These are phyloP conservation scores for Odontocerum albicorne DNA, from an alignment of 2,888 invertebrate genomes.

Conservation along the genomic window DNA sequence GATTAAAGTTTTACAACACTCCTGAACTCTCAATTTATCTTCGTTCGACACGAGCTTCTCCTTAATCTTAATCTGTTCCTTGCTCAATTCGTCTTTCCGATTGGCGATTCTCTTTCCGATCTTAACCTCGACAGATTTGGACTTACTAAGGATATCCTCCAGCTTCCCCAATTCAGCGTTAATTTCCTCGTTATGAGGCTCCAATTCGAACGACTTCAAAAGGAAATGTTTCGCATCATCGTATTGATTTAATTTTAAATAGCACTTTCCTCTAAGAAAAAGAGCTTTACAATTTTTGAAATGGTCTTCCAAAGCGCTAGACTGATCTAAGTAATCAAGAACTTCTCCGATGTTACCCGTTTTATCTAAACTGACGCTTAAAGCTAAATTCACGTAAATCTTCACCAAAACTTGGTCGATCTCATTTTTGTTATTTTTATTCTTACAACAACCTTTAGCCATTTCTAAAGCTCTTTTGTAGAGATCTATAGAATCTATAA, in stretches of 20 bases:
- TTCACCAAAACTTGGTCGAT: conserved; percentile 8
- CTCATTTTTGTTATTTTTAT: neutral
- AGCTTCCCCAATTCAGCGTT: conserved; percentile 10
- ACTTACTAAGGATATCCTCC: conserved; percentile 4
- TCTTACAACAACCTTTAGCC: neutral
- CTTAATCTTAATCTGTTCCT: neutral
- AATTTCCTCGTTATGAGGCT: conserved; percentile 18
- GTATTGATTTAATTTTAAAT: conserved; percentile 6
- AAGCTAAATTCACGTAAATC: conserved; percentile 15
- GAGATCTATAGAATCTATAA: neutral
- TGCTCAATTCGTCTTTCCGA: neutral
- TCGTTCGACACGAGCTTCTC: conserved; percentile 4
- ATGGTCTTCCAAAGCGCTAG: conserved; percentile 10
- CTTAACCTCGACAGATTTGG: neutral
- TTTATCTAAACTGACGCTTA: conserved; percentile 8
- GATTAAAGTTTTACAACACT: neutral
- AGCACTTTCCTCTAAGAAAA: conserved; percentile 10
- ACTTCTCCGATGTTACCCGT: conserved; percentile 4
- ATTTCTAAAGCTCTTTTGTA: conserved; percentile 14
- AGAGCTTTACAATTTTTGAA: conserved; percentile 14
- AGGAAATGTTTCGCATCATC: conserved; percentile 13
- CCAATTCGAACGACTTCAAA: conserved; percentile 10
- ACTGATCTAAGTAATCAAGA: conserved; percentile 13
- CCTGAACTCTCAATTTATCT: neutral
- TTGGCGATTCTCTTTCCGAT: conserved; percentile 8